Evolutionary conservation across 2,888 invertebrate genomes (phyloP), one percentile per base, ranked within the genome.

Genomic region (Anarsia innoxiella): DNA sequence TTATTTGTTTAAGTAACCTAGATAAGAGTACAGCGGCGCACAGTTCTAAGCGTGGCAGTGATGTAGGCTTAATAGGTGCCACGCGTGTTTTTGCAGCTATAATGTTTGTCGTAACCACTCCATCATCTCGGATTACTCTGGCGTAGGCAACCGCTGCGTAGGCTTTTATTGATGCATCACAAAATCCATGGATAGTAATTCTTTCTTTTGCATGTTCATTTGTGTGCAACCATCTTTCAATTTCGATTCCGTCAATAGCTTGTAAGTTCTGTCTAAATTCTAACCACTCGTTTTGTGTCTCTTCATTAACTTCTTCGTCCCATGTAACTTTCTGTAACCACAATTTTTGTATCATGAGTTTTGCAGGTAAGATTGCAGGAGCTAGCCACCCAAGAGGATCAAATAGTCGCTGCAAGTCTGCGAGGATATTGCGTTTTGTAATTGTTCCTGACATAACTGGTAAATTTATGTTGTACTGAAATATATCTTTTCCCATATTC

Each of bases 351-450:
- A 54, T 51, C 1, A 46, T 32, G 1, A 45, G 35, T 26, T 49
- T 51, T 5, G 46, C 46, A 19, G 13, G 10, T 8, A 47, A 37
- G 1, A 45, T 44, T n/a, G 14, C 13, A 9, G 51, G 47, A 13
- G 48, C 45, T 28, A 49, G 32, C 49, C 48, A 53, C 1, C 53
- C 53, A 2, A 53, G 12, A 1, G 47, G 52, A 32, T 52, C 49
- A 14, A 40, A 53, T 1, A 51, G 14, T 1, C 41, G 37, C 1
- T 42, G 23, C 8, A 47, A 44, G 5, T 53, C 49, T 0, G 45
- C 39, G 2, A 53, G 36, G 4, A 50, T 41, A 8, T 9, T 36
- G 32, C 49, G 37, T 40, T 53, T 56, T n/a, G 51, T 50, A 12
- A 46, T n/a, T 2, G 23, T 13, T 23, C 13, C 12, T 4, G 23